phyloP scores from a whole-genome alignment of 2,888 invertebrate genomes.

The Schizotus pectinicornis region DNA sequence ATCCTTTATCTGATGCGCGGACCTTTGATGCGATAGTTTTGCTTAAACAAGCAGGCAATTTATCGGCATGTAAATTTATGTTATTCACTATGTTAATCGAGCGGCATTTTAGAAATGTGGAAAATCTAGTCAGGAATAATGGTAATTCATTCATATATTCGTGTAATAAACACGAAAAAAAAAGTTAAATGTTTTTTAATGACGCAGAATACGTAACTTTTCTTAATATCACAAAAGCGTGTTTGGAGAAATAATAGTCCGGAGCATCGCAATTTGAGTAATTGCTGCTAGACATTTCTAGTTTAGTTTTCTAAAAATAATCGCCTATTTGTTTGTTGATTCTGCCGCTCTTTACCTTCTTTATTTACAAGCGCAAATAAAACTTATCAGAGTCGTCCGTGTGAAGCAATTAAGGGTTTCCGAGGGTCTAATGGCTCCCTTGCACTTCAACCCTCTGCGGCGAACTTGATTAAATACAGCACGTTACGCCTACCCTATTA shows the following conservation, averaged over 20 bases:
- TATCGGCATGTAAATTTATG: background rate
- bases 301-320: too few relatives aligned
- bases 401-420: too few relatives aligned
- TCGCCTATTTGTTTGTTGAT: too few relatives aligned
- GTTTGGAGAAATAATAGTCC: background rate
- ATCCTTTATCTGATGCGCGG: too few relatives aligned
- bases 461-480: slow-evolving; percentile 46
- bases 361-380: too few relatives aligned
- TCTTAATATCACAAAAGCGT: slow-evolving; percentile 38
- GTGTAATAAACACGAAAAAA: slow-evolving; percentile 33
- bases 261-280: background rate
- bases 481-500: slow-evolving; percentile 51
- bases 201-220: slow-evolving; percentile 34
- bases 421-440: too few relatives aligned
- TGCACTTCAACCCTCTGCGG: slow-evolving; percentile 34
- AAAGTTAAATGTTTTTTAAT: slow-evolving; percentile 43
- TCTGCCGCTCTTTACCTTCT: too few relatives aligned
- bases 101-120: slow-evolving; percentile 3
- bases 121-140: slow-evolving; percentile 1
- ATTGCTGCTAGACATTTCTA: background rate
- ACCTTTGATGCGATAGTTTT: too few relatives aligned
- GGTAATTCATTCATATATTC: slow-evolving; percentile 33
- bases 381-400: too few relatives aligned
- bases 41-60: background rate
- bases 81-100: background rate